phyloP scores from a whole-genome alignment of 1,140 invertebrate species.

The Fopius arisanus region DNA sequence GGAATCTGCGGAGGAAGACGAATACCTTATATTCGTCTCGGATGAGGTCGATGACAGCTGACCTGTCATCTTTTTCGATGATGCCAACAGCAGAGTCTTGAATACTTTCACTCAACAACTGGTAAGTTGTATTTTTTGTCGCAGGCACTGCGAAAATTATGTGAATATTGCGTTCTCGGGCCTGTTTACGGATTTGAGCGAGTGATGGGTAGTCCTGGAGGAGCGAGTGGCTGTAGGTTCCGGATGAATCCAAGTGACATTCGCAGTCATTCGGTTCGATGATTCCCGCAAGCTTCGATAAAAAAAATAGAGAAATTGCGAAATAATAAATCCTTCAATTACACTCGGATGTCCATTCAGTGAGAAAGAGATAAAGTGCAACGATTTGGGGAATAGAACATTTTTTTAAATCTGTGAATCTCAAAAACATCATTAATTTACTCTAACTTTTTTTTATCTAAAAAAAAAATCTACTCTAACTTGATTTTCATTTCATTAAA shows the following conservation, averaged over 20 bases:
- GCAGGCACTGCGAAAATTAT: constrained; percentile 75
- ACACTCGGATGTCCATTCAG: neutral
- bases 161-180: constrained; percentile 74
- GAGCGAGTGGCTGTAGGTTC: constrained; percentile 73
- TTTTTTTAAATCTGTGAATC: too few relatives aligned
- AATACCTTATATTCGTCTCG: constrained; percentile 75
- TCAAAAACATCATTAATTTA: too few relatives aligned
- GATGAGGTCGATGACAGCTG: constrained; percentile 79
- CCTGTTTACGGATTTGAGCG: constrained; percentile 65
- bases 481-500: too few relatives aligned
- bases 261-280: constrained; percentile 84
- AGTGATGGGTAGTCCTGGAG: constrained; percentile 75
- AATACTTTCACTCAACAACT: constrained; percentile 69
- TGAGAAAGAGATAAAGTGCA: neutral
- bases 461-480: too few relatives aligned
- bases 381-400: too few relatives aligned
- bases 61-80: constrained; percentile 72
- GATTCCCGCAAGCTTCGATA: constrained; percentile 77
- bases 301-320: neutral
- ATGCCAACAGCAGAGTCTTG: constrained; percentile 73
- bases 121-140: constrained; percentile 64
- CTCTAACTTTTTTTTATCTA: too few relatives aligned
- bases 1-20: too few relatives aligned
- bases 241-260: constrained; percentile 77
- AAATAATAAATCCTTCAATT: too few relatives aligned